phyloP scores from a whole-genome alignment of 2,888 invertebrate genomes.

The Eurytoma californica region DNA sequence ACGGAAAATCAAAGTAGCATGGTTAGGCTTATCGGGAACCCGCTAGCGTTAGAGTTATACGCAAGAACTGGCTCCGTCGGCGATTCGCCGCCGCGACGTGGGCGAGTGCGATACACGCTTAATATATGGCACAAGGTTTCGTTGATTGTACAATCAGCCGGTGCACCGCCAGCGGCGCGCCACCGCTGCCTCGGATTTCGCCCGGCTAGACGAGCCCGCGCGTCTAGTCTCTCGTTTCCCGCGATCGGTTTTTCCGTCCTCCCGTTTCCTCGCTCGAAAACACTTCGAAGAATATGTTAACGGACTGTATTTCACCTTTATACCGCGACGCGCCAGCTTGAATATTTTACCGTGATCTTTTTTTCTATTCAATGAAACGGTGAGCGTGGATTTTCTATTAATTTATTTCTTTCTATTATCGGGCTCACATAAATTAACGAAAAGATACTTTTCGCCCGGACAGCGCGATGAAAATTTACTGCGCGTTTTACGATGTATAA shows the following conservation, averaged over 20 bases:
- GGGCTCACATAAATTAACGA: too few species aligned
- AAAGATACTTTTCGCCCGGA: too few species aligned
- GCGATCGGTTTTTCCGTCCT: neutral
- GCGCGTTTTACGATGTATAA: too few species aligned
- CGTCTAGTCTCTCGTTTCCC: neutral
- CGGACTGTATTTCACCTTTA: too few species aligned
- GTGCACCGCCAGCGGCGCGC: conserved; percentile 23
- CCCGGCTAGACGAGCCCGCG: neutral
- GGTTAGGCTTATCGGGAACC: neutral
- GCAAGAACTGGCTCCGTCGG: conserved; percentile 17
- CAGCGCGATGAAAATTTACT: too few species aligned
- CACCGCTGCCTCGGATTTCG: neutral
- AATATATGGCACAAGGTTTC: conserved; percentile 56
- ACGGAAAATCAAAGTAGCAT: neutral
- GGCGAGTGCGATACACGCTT: conserved; percentile 31
- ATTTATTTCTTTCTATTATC: too few species aligned
- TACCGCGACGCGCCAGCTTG: too few species aligned
- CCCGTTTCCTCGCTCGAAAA: too few species aligned
- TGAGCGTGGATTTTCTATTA: too few species aligned
- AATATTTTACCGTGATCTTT: too few species aligned
- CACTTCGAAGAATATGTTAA: too few species aligned
- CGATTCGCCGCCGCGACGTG: conserved; percentile 16
- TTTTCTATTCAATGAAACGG: too few species aligned
- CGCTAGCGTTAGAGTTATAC: neutral
- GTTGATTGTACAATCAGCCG: conserved; percentile 55